Evolutionary conservation across 2,888 invertebrate genomes (phyloP).

Genomic region (Eupithecia abbreviata): DNA sequence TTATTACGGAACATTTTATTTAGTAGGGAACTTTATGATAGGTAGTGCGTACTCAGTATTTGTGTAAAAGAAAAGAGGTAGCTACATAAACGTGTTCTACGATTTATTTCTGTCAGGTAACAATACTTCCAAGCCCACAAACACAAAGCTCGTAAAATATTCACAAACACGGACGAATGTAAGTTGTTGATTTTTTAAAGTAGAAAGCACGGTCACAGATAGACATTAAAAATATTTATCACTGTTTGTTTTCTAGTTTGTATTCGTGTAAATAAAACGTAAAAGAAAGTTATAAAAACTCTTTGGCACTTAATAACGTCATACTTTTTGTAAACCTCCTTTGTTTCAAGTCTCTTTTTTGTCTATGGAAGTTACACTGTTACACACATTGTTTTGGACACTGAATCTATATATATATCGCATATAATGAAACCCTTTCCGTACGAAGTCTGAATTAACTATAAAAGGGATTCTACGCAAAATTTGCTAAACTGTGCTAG

Average conservation of each 20-base stretch:
- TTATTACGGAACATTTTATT: too few relatives aligned
- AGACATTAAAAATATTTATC: background rate
- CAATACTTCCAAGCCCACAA: background rate
- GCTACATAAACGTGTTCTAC: background rate
- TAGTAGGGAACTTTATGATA: too few relatives aligned
- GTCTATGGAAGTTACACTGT: background rate
- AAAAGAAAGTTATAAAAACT: background rate
- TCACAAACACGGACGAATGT: background rate
- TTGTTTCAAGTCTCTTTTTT: background rate
- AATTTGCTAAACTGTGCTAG: slow-evolving; percentile 36
- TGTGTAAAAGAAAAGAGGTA: background rate
- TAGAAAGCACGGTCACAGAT: background rate
- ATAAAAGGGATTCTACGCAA: slow-evolving; percentile 19
- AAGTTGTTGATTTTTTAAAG: background rate
- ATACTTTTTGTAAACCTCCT: slow-evolving; percentile 1
- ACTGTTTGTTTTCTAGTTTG: background rate
- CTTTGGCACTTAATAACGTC: background rate
- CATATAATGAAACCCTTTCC: background rate
- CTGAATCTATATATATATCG: background rate
- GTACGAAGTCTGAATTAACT: slow-evolving; percentile 3
- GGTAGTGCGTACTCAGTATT: too few relatives aligned
- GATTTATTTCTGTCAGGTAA: background rate
- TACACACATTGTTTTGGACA: background rate
- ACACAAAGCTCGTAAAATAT: slow-evolving; percentile 1
- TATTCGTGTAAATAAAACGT: background rate